phyloP scores from a whole-genome alignment of 2,113 vertebrate genomes.

The Actinemys pallida region DNA sequence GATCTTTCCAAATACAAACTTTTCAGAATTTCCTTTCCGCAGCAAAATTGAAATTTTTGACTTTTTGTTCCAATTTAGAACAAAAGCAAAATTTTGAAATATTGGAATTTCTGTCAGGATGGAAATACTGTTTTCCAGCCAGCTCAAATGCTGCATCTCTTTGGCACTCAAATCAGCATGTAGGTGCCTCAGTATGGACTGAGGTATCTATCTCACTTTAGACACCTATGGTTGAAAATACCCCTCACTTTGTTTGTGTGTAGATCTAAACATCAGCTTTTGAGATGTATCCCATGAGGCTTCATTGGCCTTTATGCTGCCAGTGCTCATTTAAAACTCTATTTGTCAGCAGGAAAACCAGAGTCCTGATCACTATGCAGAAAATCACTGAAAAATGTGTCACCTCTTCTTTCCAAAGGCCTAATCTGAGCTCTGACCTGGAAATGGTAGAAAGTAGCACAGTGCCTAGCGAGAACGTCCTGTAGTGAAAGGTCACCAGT shows the following conservation, averaged over 20 bases:
- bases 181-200: neutral
- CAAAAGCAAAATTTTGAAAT: no score
- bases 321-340: neutral
- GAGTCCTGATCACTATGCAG: neutral
- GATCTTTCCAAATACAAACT: no score
- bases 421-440: neutral
- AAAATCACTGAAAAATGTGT: neutral
- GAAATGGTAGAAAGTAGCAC: neutral
- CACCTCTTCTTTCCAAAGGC: neutral
- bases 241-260: neutral
- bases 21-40: no score
- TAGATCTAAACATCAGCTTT: neutral
- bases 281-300: neutral
- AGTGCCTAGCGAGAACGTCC: neutral
- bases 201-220: neutral
- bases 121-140: no score
- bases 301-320: neutral
- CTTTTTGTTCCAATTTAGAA: no score
- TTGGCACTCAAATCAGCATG: neutral
- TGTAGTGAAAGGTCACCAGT: neutral
- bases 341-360: neutral
- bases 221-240: neutral
- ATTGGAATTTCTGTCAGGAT: no score
- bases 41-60: no score
- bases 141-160: no score